Conservation (phyloP, 2,113 vertebrate species). For the Poecile atricapillus region DNA sequence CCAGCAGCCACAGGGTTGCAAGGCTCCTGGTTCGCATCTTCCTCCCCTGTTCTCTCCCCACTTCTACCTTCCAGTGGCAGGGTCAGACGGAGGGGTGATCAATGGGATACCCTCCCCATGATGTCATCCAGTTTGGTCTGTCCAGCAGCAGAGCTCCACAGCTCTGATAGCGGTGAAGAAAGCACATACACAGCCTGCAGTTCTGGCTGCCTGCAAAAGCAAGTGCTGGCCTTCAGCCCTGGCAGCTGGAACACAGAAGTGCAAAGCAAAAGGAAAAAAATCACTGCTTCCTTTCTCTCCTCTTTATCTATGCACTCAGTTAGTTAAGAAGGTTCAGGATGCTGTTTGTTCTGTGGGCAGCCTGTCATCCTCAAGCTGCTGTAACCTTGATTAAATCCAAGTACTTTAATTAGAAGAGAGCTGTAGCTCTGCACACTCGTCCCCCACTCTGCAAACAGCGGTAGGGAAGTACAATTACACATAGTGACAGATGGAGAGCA, state of each 20-base stretch:
- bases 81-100: not conserved
- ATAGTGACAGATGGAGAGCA: not conserved
- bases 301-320: not conserved
- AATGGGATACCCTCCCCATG: not conserved
- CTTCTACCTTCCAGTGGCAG: not conserved
- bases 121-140: not conserved
- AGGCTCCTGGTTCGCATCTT: not conserved
- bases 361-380: constrained; percentile 3
- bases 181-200: not conserved
- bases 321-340: constrained; percentile 9
- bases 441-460: not conserved
- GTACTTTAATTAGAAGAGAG: constrained; percentile 10
- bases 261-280: constrained; percentile 16
- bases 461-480: not conserved
- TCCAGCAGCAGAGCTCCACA: not conserved
- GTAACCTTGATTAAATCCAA: constrained; percentile 50
- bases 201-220: constrained; percentile 33
- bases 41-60: not conserved
- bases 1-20: not conserved
- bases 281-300: not conserved
- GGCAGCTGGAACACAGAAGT: constrained; percentile 31
- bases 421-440: not conserved
- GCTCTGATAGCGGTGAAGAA: not conserved
- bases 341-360: constrained; percentile 12
- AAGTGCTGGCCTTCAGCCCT: not conserved